Conservation (phyloP, 2,888 invertebrate species). For the Oxytorus armatus region DNA sequence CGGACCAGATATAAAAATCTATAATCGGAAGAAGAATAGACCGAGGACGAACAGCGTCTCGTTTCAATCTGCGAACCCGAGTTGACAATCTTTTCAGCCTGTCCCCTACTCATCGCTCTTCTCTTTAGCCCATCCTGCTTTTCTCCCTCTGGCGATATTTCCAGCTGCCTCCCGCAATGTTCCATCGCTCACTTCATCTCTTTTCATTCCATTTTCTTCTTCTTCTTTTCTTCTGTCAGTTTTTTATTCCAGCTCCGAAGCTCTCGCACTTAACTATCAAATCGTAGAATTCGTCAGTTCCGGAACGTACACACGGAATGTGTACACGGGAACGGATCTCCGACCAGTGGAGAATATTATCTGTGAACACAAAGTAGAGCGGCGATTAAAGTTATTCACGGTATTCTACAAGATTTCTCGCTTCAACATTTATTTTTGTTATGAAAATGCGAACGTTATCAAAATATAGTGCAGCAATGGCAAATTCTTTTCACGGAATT, state of each 20-base stretch:
- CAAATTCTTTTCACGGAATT: slow-evolving; percentile 22
- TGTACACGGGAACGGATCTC: no score
- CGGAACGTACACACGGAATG: neutral
- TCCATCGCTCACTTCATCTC: neutral
- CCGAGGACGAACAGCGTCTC: slow-evolving; percentile 18
- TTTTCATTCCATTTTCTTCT: neutral
- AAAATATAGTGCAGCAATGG: neutral
- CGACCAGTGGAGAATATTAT: neutral
- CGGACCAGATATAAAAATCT: slow-evolving; percentile 32
- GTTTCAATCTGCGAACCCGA: slow-evolving; percentile 46
- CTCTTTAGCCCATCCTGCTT: slow-evolving; percentile 3
- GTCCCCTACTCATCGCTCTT: slow-evolving; percentile 9
- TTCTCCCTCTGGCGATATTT: slow-evolving; percentile 27
- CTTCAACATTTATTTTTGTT: neutral
- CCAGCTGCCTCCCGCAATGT: slow-evolving; percentile 9
- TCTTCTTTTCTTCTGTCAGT: neutral
- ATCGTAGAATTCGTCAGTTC: slow-evolving; percentile 15
- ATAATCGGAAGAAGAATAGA: slow-evolving; percentile 41
- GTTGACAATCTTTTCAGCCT: slow-evolving; percentile 49
- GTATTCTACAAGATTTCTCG: neutral
- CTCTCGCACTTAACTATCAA: neutral
- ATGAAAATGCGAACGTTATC: neutral
- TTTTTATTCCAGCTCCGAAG: slow-evolving; percentile 28
- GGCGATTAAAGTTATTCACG: neutral
- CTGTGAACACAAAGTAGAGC: neutral